Percentiles rank a stretch among this genome's conserved stretches.
Conservation (phyloP, 2,797 vertebrate species). For the Antennarius maculatus region DNA sequence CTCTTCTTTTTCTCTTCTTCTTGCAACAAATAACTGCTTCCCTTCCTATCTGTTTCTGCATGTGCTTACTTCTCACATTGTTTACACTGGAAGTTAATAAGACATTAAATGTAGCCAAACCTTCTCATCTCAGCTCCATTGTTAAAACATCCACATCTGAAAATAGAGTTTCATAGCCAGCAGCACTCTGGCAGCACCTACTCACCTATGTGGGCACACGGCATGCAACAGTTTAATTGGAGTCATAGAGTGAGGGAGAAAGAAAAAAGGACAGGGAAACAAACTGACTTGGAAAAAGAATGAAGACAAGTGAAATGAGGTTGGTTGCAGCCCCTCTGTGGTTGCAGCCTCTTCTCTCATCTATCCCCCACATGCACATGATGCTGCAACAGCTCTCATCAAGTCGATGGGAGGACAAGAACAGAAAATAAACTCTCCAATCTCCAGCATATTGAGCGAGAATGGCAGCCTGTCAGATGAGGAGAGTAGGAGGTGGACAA, state of each 20-base stretch:
- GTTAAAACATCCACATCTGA: conserved; percentile 38
- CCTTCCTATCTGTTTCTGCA: conserved; percentile 59
- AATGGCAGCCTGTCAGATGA: conserved; percentile 62
- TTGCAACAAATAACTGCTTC: conserved; percentile 38
- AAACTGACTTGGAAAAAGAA: conserved; percentile 42
- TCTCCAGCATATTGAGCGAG: conserved; percentile 27
- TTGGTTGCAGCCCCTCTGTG: not conserved
- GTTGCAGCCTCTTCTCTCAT: conserved; percentile 15
- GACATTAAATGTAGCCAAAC: conserved; percentile 60
- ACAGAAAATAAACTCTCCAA: conserved; percentile 52
- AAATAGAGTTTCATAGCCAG: conserved; percentile 43
- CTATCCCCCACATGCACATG: conserved; percentile 4
- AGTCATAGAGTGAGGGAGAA: conserved; percentile 18
- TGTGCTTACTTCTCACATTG: conserved; percentile 35
- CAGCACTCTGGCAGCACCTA: conserved; percentile 48
- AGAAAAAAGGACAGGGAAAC: conserved; percentile 16
- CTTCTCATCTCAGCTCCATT: conserved; percentile 62
- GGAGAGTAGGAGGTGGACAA: conserved; percentile 38
- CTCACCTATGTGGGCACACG: conserved; percentile 49
- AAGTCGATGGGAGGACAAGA: conserved; percentile 37
- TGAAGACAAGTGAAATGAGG: conserved; percentile 18
- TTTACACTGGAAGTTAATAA: conserved; percentile 64
- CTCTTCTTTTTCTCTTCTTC: conserved; percentile 31
- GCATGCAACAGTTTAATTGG: conserved; percentile 57
- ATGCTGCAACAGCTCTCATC: conserved; percentile 39